Evolutionary conservation across 2,113 vertebrate genomes (phyloP), one percentile per base, ranked within the genome.

Genomic region (Neomonachus schauinslandi): DNA sequence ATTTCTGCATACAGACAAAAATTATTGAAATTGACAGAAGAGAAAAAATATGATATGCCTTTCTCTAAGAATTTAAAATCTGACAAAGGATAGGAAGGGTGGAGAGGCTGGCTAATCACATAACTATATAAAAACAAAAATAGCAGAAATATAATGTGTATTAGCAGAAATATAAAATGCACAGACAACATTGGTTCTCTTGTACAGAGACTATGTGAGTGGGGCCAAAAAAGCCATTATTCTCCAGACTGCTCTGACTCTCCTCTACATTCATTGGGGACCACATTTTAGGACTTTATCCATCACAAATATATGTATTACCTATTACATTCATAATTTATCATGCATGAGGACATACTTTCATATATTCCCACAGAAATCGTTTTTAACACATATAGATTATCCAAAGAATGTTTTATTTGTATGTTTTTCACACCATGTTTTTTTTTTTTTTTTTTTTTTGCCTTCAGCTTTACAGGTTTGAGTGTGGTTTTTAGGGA

Each of bases 1-100:
- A 72, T 8, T 84, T 82, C 53, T 79, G 11, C 59, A 76, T 59
- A 28, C 1, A 74, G 8, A 15, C 49, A 18, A 94, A 94, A 92
- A 88, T 42, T 57, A 55, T 8, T 91, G 12, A 96, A 97, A 33
- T 39, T 83, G 18, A 42, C 16, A 71, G 84, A 91, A 90, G 85
- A 81, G 5, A 81, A 76, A 90, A 95, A n/a, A 42, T 51, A 88
- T 2, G 12, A 67, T 26, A 4, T 71, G 4, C 39, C 26, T 36
- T 46, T 91, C n/a, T 94, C 28, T 49, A 67, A 69, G 7, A 89
- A 86, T 65, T 95, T 96, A 82, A 89, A 87, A 91, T 65, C 18
- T 96, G 74, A 72, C 7, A 5, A 19, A 95, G 39, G 12, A 51
- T 61, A 22, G 9, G 28, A 84, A 76, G 33, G 46, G 1, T 82